Evolutionary conservation across 1,140 invertebrate genomes (phyloP).

Genomic region (Sarcophaga peregrina): DNA sequence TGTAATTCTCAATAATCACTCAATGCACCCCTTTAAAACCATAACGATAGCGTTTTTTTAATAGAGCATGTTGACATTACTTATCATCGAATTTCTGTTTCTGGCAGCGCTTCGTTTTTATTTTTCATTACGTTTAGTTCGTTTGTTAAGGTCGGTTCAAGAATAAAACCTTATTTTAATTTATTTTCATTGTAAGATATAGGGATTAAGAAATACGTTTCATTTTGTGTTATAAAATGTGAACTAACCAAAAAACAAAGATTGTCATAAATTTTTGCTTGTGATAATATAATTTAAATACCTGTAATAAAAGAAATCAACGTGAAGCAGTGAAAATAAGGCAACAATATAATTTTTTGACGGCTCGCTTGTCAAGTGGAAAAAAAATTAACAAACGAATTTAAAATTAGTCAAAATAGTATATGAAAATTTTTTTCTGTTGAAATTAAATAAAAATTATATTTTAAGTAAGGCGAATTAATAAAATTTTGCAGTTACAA

Average conservation of each 20-base stretch:
- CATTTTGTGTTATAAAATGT: neutral
- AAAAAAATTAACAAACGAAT: neutral
- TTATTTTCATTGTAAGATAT: neutral
- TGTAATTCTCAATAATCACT: too few relatives aligned
- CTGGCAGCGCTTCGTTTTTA: neutral
- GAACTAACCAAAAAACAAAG: neutral
- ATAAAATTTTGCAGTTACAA: too few relatives aligned
- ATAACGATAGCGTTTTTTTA: too few relatives aligned
- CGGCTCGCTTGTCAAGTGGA: neutral
- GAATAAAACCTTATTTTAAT: constrained; percentile 1
- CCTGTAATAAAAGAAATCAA: neutral
- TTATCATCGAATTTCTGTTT: too few relatives aligned
- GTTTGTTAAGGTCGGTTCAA: neutral
- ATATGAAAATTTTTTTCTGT: neutral
- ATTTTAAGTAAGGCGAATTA: too few relatives aligned
- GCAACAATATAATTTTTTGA: neutral
- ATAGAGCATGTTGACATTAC: too few relatives aligned
- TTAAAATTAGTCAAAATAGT: neutral
- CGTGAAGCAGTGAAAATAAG: neutral
- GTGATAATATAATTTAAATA: neutral
- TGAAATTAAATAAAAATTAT: neutral
- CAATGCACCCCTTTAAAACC: too few relatives aligned
- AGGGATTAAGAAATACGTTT: neutral
- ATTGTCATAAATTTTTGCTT: neutral
- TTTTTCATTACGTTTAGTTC: constrained; percentile 25